phyloP scores from a whole-genome alignment of 2,113 vertebrate species.

The Glaucidium brasilianum region DNA sequence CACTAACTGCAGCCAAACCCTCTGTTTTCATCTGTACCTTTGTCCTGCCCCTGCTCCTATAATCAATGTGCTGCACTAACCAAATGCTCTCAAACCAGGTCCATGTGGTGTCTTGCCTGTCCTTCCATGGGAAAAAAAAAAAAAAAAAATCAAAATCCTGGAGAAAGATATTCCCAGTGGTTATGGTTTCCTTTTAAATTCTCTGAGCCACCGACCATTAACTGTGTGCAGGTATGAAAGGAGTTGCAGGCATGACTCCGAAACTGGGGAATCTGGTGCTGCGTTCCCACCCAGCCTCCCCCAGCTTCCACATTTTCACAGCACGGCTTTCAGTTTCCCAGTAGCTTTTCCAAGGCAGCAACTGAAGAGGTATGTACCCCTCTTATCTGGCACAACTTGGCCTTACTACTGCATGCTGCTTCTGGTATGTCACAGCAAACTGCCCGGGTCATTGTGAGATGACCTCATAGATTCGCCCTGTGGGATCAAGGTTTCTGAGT shows the following conservation, averaged over 20 bases:
- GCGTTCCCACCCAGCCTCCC: neutral
- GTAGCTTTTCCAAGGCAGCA: neutral
- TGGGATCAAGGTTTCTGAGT: neutral
- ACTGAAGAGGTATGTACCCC: rapidly evolving
- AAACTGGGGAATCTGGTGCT: neutral
- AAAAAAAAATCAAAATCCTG: neutral
- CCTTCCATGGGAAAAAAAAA: neutral
- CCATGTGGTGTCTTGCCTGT: no score
- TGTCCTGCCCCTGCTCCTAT: neutral
- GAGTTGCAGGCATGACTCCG: neutral
- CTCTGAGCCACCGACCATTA: neutral
- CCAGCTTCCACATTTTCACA: neutral
- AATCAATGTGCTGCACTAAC: neutral
- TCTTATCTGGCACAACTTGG: neutral
- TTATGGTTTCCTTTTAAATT: neutral
- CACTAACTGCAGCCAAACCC: neutral
- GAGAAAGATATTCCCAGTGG: neutral
- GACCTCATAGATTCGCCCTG: neutral
- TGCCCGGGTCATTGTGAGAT: neutral
- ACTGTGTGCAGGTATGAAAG: neutral
- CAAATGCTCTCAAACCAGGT: neutral
- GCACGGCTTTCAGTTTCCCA: rapidly evolving
- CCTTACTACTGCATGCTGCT: rapidly evolving
- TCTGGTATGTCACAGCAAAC: neutral
- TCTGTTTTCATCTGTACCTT: neutral